Base-by-base conservation (phyloP, 1,140 invertebrate species). In the Sycophaga agraensis region DNA sequence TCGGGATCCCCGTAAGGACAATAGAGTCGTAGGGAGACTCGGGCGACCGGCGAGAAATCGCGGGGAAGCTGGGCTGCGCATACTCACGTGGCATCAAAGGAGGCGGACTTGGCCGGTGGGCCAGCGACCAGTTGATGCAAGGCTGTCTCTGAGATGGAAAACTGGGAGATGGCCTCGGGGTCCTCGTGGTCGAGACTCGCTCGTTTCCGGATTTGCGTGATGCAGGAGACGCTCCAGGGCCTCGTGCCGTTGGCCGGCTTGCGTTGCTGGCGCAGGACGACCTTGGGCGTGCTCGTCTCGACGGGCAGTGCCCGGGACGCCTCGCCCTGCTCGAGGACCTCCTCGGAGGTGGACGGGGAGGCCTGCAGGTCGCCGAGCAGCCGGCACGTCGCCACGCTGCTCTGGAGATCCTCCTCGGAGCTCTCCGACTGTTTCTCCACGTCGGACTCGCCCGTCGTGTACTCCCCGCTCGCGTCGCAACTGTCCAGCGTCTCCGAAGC, bases 391-490 rank as follows among this genome's bases (percentile, higher is more conserved):
- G 86, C 87, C 22, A 84, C 84, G 19, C 88, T 82, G 64, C 86
- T 89, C 63, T 86, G 85, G 63, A 86, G 84, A 22, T 87, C 78
- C 59, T 91, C 90, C 67, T 91, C 90, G 0, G 90, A 91, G 2
- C 86, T 86, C 61, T 89, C 83, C 0, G 89, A 90, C 21, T 83
- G 81, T 35, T 79, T 82, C 64, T 89, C 87, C 34, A 86, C 85
- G 68, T 89, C 88, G 43, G 88, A 89, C 70, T 91, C 90, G 26
- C 84, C 84, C 16, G 88, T 91, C 26, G 92, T 94, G 60, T 92
- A 92, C 81, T 95, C 93, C 19, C 91, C 90, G 64, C 92, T 94
- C 0, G 93, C 93, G 73, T 96, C 93, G 75, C 93, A 95, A 73
- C 84, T 86, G 68, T 86, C 84, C 54, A 83, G 65, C 40, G 78